Conservation (phyloP, 2,113 vertebrate species). For the Melanostigma gelatinosum region DNA sequence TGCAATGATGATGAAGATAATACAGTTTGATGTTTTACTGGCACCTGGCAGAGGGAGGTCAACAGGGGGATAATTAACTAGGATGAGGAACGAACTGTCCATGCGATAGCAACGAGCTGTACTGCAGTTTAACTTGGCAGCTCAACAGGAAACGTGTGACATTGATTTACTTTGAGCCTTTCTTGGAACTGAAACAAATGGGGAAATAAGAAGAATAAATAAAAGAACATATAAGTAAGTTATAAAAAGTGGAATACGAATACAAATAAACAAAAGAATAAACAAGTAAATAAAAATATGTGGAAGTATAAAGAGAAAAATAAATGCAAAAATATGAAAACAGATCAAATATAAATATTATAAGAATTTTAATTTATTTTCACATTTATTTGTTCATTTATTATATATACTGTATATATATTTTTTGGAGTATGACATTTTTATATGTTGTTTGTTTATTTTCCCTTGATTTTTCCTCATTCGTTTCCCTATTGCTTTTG, state of each 20-base stretch:
- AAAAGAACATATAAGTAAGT: not conserved
- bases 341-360: not conserved
- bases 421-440: not conserved
- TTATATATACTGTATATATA: not conserved
- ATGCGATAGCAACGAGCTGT: not conserved
- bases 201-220: not conserved
- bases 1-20: not conserved
- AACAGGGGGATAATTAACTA: not conserved
- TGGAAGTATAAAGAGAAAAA: no score
- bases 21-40: not conserved
- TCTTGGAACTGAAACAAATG: not conserved
- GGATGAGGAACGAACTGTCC: not conserved
- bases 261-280: not conserved
- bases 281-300: not conserved
- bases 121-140: slow-evolving; percentile 5
- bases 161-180: slow-evolving; percentile 4
- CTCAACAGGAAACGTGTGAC: not conserved
- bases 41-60: not conserved
- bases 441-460: not conserved
- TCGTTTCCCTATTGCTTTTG: not conserved
- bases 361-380: not conserved
- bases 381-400: not conserved
- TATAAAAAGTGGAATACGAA: not conserved
- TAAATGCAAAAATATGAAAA: no score
- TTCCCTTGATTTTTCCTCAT: not conserved